Base-by-base conservation (phyloP, 2,113 vertebrate species). In the Semicossyphus pulcher region DNA sequence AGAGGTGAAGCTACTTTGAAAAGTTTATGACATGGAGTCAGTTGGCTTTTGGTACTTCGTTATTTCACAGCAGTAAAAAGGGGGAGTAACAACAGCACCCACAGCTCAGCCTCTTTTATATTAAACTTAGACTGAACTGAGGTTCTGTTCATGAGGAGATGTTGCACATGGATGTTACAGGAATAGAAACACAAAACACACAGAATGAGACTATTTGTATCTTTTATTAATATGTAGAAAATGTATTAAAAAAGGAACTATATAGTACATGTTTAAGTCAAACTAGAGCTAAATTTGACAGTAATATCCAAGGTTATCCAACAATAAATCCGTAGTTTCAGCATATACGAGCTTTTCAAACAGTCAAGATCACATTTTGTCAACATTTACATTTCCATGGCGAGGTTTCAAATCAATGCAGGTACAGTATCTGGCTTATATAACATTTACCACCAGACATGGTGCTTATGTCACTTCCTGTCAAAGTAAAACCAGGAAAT, bases 211-310 rank as follows among this genome's bases (percentile, higher is more conserved):
- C 91, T 86, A 94, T 96, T 93, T 70, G 90, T 95, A 96, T 96
- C 95, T 97, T 99, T 99, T 98, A 99, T 97, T 99, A 98, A 97
- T 93, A 94, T 95, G 96, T 99, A 99, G 96, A 99, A 99, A 99
- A 99, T 97, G 95, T 96, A 96, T 96, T 98, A 97, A 97, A 98
- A 99, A 99, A 98, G 96, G 96, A 96, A 94, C 94, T 97, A 96
- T 97, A 97, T 96, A 96, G 95, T 96, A 97, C 95, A 96, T 95
- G 94, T 89, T 95, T 95, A 69, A 94, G 94, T 94, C 93, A 95
- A 97, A 96, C 95, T 96, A 97, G 94, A 97, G 94, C 97, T 97
- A 96, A 83, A 95, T 84, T 86, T 93, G 94, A 95, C 94, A 94
- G 93, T 93, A 93, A 93, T 94, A 92, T 93, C 92, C 93, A 95